Percentiles rank a stretch among this genome's conserved stretches.
Conservation (phyloP, 2,797 vertebrate genomes). For the Myripristis jacobus region DNA sequence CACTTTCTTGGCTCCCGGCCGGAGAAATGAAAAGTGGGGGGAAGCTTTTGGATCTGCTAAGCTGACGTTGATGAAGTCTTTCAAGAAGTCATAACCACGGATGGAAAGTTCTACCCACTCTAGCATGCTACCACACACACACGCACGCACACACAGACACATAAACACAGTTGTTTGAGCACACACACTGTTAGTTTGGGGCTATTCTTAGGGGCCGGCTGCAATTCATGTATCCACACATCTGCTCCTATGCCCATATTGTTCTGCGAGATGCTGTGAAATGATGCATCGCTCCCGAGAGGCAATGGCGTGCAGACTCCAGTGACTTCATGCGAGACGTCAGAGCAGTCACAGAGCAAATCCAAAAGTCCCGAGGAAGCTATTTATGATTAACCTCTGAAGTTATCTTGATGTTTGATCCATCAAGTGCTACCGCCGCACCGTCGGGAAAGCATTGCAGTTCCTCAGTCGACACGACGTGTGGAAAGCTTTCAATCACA, state of each 20-base stretch:
- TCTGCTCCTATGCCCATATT: conserved; percentile 53
- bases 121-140: conserved; percentile 40
- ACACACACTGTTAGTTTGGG: conserved; percentile 47
- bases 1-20: conserved; percentile 58
- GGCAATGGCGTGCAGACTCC: conserved; percentile 35
- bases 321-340: conserved; percentile 10
- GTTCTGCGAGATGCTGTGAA: conserved; percentile 61
- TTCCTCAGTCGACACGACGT: neutral
- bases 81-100: conserved; percentile 59
- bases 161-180: conserved; percentile 4
- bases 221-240: conserved; percentile 63
- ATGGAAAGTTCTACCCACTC: conserved; percentile 63
- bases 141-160: conserved; percentile 41
- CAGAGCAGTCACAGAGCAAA: neutral
- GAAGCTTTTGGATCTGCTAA: conserved; percentile 56
- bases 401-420: neutral
- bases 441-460: neutral
- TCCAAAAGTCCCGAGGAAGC: conserved; percentile 1
- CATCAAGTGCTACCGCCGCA: conserved; percentile 1
- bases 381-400: conserved; percentile 16
- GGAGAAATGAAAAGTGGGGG: conserved; percentile 48
- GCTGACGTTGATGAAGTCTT: conserved; percentile 69
- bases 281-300: conserved; percentile 49
- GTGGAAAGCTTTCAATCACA: conserved; percentile 26
- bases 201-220: conserved; percentile 64